phyloP scores from a whole-genome alignment of 2,797 vertebrate species.

The Esox lucius region DNA sequence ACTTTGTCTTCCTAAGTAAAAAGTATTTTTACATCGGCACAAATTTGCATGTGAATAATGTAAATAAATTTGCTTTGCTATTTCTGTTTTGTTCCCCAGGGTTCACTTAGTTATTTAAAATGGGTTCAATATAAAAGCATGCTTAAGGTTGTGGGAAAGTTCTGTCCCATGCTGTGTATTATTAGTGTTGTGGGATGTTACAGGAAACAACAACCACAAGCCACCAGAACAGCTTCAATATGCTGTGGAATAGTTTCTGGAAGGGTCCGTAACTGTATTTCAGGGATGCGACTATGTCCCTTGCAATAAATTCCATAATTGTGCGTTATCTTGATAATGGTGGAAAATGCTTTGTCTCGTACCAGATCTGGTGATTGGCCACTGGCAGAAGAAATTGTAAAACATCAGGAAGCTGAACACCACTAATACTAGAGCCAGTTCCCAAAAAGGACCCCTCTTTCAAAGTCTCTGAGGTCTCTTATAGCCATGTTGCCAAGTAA shows the following conservation, averaged over 20 bases:
- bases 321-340: no score
- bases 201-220: conserved; percentile 44
- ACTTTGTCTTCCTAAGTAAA: conserved; percentile 20
- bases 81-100: conserved; percentile 39
- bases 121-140: conserved; percentile 42
- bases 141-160: conserved; percentile 31
- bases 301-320: no score
- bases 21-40: conserved; percentile 39
- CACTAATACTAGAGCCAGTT: no score
- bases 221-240: background rate
- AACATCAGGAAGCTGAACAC: no score
- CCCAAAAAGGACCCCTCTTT: no score
- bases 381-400: no score
- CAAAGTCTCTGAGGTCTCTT: no score
- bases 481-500: no score
- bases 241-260: background rate
- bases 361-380: no score
- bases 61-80: conserved; percentile 37
- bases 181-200: conserved; percentile 47
- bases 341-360: no score
- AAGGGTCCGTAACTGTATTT: background rate
- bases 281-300: no score
- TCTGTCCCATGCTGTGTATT: conserved; percentile 24
- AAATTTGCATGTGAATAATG: conserved; percentile 56
- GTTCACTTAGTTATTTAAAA: conserved; percentile 36